These are phyloP conservation scores for Amphipoea lucens DNA, from an alignment of 2,888 invertebrate genomes.

Conservation along the genomic window DNA sequence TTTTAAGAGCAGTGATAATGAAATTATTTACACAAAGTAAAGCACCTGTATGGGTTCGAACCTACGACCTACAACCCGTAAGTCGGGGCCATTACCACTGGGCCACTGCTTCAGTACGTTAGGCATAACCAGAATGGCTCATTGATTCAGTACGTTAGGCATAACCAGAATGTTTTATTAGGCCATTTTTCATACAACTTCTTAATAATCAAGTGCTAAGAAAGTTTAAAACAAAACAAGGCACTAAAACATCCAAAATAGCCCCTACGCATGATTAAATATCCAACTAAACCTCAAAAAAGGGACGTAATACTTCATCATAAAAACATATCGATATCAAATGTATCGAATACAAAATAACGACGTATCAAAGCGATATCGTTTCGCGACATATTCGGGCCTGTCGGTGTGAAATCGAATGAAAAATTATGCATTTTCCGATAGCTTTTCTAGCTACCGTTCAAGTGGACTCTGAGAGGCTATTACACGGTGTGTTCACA, in stretches of 20 bases:
- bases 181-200: background rate
- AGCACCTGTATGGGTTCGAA: too few relatives aligned
- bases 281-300: slow-evolving; percentile 39
- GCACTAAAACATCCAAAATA: background rate
- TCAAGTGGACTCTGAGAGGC: slow-evolving; percentile 81
- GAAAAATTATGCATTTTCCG: slow-evolving; percentile 89
- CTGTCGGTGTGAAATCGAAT: slow-evolving; percentile 87
- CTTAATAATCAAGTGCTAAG: background rate
- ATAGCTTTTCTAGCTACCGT: slow-evolving; percentile 80
- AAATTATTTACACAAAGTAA: too few relatives aligned
- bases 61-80: too few relatives aligned
- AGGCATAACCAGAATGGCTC: background rate
- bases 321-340: slow-evolving; percentile 62
- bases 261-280: slow-evolving; percentile 33
- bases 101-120: background rate
- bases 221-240: slow-evolving; percentile 5
- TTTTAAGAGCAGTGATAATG: too few relatives aligned
- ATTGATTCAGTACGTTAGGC: background rate
- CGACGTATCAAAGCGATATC: slow-evolving; percentile 67
- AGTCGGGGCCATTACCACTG: too few relatives aligned
- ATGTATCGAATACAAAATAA: slow-evolving; percentile 68
- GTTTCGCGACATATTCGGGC: slow-evolving; percentile 67
- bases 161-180: background rate
- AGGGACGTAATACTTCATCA: slow-evolving; percentile 46
- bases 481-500: slow-evolving; percentile 84